phyloP scores from a whole-genome alignment of 2,797 vertebrate genomes.

The Sebastes oblongus region DNA sequence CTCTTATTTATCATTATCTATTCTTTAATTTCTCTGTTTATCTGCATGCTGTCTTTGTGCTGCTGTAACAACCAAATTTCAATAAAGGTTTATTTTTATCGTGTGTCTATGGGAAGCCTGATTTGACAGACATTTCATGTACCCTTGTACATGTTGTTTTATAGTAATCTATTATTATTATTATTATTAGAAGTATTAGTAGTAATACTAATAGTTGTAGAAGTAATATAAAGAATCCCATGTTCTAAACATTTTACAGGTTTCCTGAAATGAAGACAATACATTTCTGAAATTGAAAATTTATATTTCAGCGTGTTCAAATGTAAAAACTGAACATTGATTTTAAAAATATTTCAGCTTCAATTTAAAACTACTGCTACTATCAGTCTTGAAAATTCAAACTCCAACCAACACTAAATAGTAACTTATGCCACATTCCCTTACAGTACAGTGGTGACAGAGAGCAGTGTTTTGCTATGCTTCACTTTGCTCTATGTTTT shows the following conservation, averaged over 20 bases:
- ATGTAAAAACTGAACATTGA: neutral
- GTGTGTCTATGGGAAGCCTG: neutral
- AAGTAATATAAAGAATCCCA: neutral
- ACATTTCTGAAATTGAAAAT: neutral
- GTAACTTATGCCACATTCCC: neutral
- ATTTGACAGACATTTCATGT: neutral
- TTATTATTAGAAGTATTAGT: neutral
- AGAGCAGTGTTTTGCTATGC: neutral
- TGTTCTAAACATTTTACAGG: neutral
- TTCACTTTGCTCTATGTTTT: conserved; percentile 17
- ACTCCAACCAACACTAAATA: neutral
- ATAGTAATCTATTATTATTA: neutral
- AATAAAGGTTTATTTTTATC: too few relatives aligned
- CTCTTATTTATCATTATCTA: neutral
- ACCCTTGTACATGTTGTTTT: neutral
- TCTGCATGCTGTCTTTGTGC: neutral
- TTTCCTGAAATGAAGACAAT: neutral
- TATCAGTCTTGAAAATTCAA: neutral
- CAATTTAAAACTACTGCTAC: neutral
- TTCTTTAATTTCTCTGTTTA: neutral
- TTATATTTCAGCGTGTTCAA: neutral
- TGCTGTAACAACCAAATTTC: too few relatives aligned
- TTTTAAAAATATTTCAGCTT: neutral
- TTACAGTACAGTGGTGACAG: neutral
- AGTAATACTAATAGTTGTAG: neutral